Conservation (phyloP, 1,140 invertebrate genomes). For the Calephelis nemesis region DNA sequence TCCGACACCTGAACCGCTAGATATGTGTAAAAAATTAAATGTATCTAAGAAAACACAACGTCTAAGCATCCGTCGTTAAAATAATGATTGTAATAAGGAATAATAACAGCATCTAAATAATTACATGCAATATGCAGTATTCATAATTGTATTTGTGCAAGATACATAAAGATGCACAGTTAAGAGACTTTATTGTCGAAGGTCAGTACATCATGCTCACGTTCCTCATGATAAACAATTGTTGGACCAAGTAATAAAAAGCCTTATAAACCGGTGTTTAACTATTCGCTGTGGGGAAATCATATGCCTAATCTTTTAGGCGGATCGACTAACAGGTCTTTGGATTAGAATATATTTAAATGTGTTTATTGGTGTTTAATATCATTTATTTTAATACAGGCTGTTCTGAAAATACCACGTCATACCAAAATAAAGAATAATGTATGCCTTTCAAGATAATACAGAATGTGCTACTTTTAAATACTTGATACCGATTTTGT, state of each 20-base stretch:
- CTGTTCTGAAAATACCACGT: too few species aligned
- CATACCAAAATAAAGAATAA: too few species aligned
- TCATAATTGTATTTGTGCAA: constrained; percentile 9
- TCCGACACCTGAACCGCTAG: too few species aligned
- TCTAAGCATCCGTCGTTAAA: background rate
- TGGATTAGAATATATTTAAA: constrained; percentile 39
- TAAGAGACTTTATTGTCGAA: constrained; percentile 58
- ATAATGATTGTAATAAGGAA: background rate
- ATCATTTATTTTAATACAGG: background rate
- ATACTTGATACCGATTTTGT: too few species aligned
- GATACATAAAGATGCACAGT: constrained; percentile 25
- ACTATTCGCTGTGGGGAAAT: constrained; percentile 31
- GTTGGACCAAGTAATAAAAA: constrained; percentile 14
- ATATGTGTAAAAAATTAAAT: too few species aligned
- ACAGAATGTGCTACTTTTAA: too few species aligned
- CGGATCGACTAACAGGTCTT: constrained; percentile 34
- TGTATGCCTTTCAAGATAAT: too few species aligned
- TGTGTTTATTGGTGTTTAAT: constrained; percentile 26
- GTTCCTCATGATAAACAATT: constrained; percentile 19
- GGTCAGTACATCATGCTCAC: constrained; percentile 62
- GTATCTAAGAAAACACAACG: background rate
- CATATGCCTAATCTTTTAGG: constrained; percentile 31
- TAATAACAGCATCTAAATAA: constrained; percentile 1
- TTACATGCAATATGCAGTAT: background rate
- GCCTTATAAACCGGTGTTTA: constrained; percentile 33